These are phyloP conservation scores for Dendronephthya gigantea DNA, from an alignment of 64 coral and sea anemone species.

Conservation along the genomic window DNA sequence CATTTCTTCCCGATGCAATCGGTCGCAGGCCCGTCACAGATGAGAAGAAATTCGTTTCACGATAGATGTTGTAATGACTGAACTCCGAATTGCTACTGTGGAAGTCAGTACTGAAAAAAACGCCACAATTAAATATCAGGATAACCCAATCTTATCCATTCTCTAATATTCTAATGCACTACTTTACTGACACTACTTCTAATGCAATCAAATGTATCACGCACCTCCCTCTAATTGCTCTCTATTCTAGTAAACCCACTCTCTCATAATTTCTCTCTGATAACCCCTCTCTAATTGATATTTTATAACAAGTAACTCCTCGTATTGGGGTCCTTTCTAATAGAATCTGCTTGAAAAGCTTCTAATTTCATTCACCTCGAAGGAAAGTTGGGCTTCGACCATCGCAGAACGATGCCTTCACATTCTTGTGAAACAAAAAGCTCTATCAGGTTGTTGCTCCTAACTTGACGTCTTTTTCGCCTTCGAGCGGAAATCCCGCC, in stretches of 20 bases:
- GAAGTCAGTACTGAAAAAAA: not conserved
- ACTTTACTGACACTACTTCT: too few species aligned
- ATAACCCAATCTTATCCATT: not conserved
- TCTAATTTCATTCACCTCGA: not conserved
- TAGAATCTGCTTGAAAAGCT: not conserved
- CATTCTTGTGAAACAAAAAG: not conserved
- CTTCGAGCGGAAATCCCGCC: not conserved
- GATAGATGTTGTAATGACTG: conserved; percentile 16
- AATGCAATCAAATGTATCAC: too few species aligned
- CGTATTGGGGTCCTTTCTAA: too few species aligned
- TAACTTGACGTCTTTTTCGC: not conserved
- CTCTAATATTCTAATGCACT: too few species aligned
- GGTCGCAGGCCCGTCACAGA: not conserved
- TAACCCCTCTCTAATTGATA: too few species aligned
- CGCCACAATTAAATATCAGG: too few species aligned
- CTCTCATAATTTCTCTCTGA: too few species aligned
- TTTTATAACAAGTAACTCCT: too few species aligned
- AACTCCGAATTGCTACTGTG: not conserved
- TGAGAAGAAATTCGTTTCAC: not conserved
- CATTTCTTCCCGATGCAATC: not conserved
- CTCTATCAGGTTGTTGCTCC: not conserved
- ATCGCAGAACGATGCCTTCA: not conserved
- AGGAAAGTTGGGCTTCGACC: not conserved
- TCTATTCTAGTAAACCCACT: too few species aligned
- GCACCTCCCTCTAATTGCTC: too few species aligned